Base-by-base conservation (phyloP, 2,113 vertebrate species). In the Petromus typicus region DNA sequence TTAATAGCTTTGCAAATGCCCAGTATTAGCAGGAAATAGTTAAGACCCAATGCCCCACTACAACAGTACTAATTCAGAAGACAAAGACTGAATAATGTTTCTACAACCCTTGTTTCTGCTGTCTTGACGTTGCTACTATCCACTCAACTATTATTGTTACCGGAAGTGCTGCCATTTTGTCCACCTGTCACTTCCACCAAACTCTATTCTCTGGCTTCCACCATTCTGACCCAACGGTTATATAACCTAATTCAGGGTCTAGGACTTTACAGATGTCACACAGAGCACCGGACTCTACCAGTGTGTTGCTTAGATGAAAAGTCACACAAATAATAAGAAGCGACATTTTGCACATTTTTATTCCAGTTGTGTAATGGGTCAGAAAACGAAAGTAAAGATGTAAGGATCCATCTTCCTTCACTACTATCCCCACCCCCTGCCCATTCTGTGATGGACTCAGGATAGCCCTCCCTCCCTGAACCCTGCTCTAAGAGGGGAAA, bases 1-100 rank as follows among this genome's bases (percentile, higher is more conserved):
- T 86, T 73, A 84, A 78, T 18, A 34, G 48, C 57, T 96, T 64
- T 92, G 14, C 40, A 94, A 87, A 78, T 81, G 7, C 5, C n/a
- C 51, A 61, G 25, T 48, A 69, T 25, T 63, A 94, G 71, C 66
- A 67, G 23, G 30, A 95, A 90, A 9, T 37, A 22, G 73, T 88
- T 56, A 81, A 86, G 71, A 90, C 56, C 23, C 30, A 95, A 54
- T 34, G 51, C 0, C 25, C 30, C 18, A 66, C 17, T 34, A 76
- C 61, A 78, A 61, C 54, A 48, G 30, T 32, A 25, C 51, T 78
- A 83, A 34, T 63, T 89, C 57, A 82, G 20, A 95, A 90, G 69
- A n/a, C 34, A 51, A 2, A 83, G 25, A 59, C 5, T 45, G 56
- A 87, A 37, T 22, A 5, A 45, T 61, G 7, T 51, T 51, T 51